phyloP scores from a whole-genome alignment of 1,140 invertebrate genomes.

The Drosophila sulfurigaster region DNA sequence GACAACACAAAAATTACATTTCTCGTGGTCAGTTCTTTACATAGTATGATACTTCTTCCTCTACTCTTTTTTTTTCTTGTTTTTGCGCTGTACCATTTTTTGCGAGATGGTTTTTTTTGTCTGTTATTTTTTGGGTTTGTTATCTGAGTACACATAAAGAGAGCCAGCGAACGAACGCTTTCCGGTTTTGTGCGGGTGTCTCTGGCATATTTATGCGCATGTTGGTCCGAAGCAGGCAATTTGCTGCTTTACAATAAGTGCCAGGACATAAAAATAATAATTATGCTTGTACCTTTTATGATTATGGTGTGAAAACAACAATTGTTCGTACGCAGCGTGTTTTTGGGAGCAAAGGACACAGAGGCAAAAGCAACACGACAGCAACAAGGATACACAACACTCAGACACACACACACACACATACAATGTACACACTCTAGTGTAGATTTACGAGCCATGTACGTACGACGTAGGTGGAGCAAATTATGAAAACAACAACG shows the following conservation, averaged over 20 bases:
- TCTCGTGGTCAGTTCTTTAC: constrained; percentile 47
- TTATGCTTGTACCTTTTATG: constrained; percentile 83
- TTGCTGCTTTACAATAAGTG: constrained; percentile 83
- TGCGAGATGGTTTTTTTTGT: background rate
- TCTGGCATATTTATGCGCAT: constrained; percentile 63
- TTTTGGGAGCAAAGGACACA: constrained; percentile 50
- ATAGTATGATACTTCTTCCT: background rate
- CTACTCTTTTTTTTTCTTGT: constrained; percentile 2
- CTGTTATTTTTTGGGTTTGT: background rate
- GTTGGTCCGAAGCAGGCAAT: constrained; percentile 71
- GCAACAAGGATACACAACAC: background rate
- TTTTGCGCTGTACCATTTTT: background rate
- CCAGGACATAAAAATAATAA: constrained; percentile 83
- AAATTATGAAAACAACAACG: constrained; percentile 81
- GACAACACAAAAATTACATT: constrained; percentile 74
- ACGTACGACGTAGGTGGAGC: constrained; percentile 59
- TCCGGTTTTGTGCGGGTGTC: constrained; percentile 11
- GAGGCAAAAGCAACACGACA: constrained; percentile 6
- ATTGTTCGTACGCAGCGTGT: constrained; percentile 58
- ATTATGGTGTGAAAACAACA: constrained; percentile 84
- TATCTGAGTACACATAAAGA: constrained; percentile 42
- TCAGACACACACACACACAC: constrained; percentile 12
- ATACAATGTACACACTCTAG: constrained; percentile 38
- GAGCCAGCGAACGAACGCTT: background rate
- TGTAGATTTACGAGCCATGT: constrained; percentile 75